Conservation (phyloP, 2,888 invertebrate genomes). For the Conistra vaccinii region DNA sequence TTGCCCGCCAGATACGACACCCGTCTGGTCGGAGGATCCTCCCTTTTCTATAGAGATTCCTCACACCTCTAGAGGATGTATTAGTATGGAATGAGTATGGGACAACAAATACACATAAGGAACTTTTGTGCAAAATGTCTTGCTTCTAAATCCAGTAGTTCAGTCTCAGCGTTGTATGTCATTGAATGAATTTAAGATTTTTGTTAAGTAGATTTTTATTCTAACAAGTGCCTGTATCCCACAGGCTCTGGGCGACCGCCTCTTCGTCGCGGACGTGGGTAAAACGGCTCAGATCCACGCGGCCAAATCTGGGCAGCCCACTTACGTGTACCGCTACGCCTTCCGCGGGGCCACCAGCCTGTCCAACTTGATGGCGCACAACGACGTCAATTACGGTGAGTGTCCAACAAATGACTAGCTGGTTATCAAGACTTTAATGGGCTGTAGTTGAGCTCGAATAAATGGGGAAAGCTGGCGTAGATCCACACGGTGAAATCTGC, state of each 20-base stretch:
- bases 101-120: not conserved
- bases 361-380: conserved; percentile 88
- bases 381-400: conserved; percentile 90
- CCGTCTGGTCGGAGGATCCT: too few relatives aligned
- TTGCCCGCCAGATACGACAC: too few relatives aligned
- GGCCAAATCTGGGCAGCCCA: conserved; percentile 88
- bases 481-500: conserved; percentile 90
- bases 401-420: not conserved
- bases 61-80: too few relatives aligned
- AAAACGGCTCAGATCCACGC: conserved; percentile 91
- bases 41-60: too few relatives aligned
- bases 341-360: conserved; percentile 91
- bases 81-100: too few relatives aligned
- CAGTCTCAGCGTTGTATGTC: too few relatives aligned
- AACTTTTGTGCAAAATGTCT: not conserved
- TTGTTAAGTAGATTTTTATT: too few relatives aligned
- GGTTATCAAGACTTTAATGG: not conserved
- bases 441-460: not conserved
- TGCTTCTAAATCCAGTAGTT: too few relatives aligned
- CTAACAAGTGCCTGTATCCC: not conserved
- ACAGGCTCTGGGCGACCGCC: conserved; percentile 92
- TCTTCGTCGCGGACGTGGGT: conserved; percentile 91
- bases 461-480: conserved; percentile 90
- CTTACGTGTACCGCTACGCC: conserved; percentile 92
- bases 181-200: too few relatives aligned